Evolutionary conservation across 1,140 invertebrate species (phyloP), one percentile per base, ranked within the genome.

Genomic region (Chymomyza costata): DNA sequence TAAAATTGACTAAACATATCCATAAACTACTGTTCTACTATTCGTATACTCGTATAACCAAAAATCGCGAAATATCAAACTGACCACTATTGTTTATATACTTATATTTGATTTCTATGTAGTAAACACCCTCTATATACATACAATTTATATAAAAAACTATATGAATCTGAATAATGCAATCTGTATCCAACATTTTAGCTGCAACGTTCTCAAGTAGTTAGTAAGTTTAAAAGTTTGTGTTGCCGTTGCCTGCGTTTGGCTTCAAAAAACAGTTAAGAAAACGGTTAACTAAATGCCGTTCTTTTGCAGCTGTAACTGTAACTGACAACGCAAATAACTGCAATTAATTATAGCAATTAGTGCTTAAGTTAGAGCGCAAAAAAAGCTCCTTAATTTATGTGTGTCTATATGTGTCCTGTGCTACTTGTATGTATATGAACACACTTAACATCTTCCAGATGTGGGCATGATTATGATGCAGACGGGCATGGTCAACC

Each of bases 381-480:
- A 18, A 34, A 46, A n/a, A n/a, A 6, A 28, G 25, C 25, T 10
- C 10, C 25, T 28, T 28, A 28, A 28, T 10, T 30, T 5, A 38
- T 31, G 44, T 51, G 43, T 18, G 25, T 31, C 32, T 13, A 34
- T n/a, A 30, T 67, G 73, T 65, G 46, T 28, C 5, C 25, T 28
- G 5, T 5, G 25, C 25, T n/a, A n/a, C 25, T 28, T 54, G 61
- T 40, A 44, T 47, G 64, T 59, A 65, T 66, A 69, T 63, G 47
- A 73, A 61, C 59, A 43, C 37, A 39, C 34, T 73, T 53, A 74
- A 52, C 68, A 56, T 81, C 56, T 94, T 94, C 82, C 93, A 94
- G 93, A 94, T 95, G 93, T 95, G 87, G 93, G 93, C 90, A 94
- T 95, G 93, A 94, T 95, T 90, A 93, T 95, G 93, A 94, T 94